Conservation (phyloP, 2,888 invertebrate species). For the Omphaloscelis lunosa region DNA sequence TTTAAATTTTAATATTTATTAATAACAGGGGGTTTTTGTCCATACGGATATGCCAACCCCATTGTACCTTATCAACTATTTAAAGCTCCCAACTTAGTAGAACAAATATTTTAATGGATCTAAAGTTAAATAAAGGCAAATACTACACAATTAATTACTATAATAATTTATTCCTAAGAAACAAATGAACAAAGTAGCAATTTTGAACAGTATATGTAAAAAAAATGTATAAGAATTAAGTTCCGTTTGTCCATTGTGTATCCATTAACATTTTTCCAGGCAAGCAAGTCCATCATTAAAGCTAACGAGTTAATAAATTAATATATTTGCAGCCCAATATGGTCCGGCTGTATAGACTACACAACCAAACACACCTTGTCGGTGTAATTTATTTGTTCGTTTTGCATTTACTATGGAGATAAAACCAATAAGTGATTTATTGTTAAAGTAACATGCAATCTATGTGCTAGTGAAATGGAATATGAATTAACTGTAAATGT, state of each 20-base stretch:
- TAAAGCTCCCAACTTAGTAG: not conserved
- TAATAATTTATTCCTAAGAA: not conserved
- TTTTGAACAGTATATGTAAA: not conserved
- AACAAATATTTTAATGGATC: not conserved
- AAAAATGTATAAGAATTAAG: conserved; percentile 1
- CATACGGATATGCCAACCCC: too few relatives aligned
- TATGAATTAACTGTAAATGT: conserved; percentile 21
- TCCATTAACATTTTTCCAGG: conserved; percentile 26
- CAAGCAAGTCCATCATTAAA: conserved; percentile 1
- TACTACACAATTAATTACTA: not conserved
- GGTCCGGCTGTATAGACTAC: conserved; percentile 8
- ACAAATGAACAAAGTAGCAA: not conserved
- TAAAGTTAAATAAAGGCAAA: not conserved
- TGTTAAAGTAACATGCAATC: conserved; percentile 50
- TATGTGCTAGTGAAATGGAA: conserved; percentile 39
- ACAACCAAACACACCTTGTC: conserved; percentile 50
- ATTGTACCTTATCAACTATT: too few relatives aligned
- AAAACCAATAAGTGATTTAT: conserved; percentile 63
- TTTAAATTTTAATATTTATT: too few relatives aligned
- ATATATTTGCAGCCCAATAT: conserved; percentile 49
- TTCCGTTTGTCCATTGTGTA: conserved; percentile 17
- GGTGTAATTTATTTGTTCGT: conserved; percentile 50
- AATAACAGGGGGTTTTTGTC: too few relatives aligned
- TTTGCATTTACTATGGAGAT: conserved; percentile 58
- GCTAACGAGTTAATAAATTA: conserved; percentile 37